A percentile compares a stretch with the other conserved stretches of the same genome.
Conservation (phyloP, 2,797 vertebrate genomes). For the Furcifer pardalis region DNA sequence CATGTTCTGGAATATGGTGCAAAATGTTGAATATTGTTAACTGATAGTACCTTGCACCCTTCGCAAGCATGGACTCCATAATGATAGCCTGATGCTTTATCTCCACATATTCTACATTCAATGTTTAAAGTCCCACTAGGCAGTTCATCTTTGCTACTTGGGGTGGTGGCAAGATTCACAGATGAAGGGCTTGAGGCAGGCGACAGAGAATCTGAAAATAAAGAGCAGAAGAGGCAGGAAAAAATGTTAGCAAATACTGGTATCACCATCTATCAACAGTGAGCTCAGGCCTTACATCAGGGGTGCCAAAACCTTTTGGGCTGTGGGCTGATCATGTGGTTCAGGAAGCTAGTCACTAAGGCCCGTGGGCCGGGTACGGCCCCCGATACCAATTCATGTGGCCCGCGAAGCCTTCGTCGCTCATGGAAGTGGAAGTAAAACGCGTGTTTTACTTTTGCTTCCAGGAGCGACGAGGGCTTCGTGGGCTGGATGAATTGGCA, state of each 20-base stretch:
- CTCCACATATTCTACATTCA: conserved; percentile 95
- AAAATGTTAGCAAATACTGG: not conserved
- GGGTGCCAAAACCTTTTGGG: too few species aligned
- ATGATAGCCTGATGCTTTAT: conserved; percentile 96
- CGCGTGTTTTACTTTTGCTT: too few species aligned
- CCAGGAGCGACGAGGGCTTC: too few species aligned
- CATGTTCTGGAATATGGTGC: conserved; percentile 11
- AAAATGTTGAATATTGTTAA: conserved; percentile 44
- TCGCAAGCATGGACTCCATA: conserved; percentile 97
- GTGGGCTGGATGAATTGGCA: too few species aligned
- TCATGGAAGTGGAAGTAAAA: too few species aligned
- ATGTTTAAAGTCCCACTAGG: conserved; percentile 84
- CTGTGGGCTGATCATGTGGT: too few species aligned
- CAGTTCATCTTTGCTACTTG: conserved; percentile 80
- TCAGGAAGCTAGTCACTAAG: too few species aligned
- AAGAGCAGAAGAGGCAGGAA: conserved; percentile 34
- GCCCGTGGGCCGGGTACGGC: too few species aligned
- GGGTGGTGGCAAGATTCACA: conserved; percentile 75
- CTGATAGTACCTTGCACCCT: conserved; percentile 97
- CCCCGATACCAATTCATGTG: too few species aligned
- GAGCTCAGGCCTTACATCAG: too few species aligned
- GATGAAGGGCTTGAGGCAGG: conserved; percentile 95
- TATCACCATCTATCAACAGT: not conserved
- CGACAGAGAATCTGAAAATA: conserved; percentile 86
- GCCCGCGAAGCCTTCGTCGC: too few species aligned